Evolutionary conservation across 2,797 vertebrate genomes (phyloP).

Genomic region (Toxotes lorentzi): DNA sequence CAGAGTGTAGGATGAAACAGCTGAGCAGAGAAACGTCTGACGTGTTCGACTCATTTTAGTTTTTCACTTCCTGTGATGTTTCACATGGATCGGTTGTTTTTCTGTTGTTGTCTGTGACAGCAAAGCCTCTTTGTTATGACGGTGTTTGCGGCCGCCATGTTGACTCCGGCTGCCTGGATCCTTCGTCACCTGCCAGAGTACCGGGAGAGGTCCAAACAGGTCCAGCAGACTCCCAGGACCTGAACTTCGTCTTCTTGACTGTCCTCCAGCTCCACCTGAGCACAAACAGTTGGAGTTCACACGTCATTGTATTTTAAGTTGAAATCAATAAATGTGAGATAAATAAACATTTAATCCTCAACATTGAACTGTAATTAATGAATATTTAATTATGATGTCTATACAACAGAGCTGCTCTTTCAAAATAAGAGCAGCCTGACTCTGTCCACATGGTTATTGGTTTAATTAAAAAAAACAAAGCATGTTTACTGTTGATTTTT

Average conservation of each 20-base stretch:
- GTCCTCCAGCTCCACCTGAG: background rate
- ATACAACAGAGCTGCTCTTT: background rate
- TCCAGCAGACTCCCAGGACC: background rate
- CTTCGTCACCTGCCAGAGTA: constrained; percentile 85
- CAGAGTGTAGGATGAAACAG: no score
- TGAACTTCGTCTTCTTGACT: constrained; percentile 3
- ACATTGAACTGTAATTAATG: background rate
- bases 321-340: background rate
- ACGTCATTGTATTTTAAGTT: background rate
- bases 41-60: no score
- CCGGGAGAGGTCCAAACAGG: constrained; percentile 61
- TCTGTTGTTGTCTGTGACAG: constrained; percentile 76
- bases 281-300: background rate
- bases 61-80: no score
- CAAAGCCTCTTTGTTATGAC: constrained; percentile 86
- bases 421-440: background rate
- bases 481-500: background rate
- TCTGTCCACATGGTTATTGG: background rate
- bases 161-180: constrained; percentile 87
- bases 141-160: constrained; percentile 81
- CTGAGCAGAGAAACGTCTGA: no score
- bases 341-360: background rate
- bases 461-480: background rate
- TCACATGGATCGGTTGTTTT: background rate
- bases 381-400: background rate